Evolutionary conservation across 2,888 invertebrate species (phyloP).

Genomic region (Lasioglossum morio): DNA sequence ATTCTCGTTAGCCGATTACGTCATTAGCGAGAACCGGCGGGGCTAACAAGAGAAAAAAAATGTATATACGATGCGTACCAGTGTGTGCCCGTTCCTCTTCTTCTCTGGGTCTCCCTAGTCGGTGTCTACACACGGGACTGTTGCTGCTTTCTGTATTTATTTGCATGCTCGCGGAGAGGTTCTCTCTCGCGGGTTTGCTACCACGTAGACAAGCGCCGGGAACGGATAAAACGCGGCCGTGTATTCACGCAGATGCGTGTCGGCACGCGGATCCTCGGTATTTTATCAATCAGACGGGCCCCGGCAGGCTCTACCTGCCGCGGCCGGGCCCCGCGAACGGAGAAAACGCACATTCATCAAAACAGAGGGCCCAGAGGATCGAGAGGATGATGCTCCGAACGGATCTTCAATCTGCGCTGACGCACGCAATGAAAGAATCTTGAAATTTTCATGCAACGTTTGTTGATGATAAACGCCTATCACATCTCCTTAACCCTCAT

Average conservation of each 20-base stretch:
- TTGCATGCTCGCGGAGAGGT: slow-evolving; percentile 17
- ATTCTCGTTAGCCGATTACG: slow-evolving; percentile 71
- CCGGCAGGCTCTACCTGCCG: slow-evolving; percentile 17
- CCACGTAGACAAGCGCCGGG: not conserved
- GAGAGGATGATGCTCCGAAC: slow-evolving; percentile 1
- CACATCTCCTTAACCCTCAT: no score
- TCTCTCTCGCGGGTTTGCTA: slow-evolving; percentile 28
- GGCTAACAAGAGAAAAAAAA: slow-evolving; percentile 65
- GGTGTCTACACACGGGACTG: slow-evolving; percentile 4
- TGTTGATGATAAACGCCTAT: no score
- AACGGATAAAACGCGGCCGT: slow-evolving; percentile 15
- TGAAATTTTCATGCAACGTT: not conserved
- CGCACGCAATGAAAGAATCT: not conserved
- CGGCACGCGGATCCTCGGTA: slow-evolving; percentile 64
- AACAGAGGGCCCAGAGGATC: slow-evolving; percentile 1
- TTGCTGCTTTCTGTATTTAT: slow-evolving; percentile 34
- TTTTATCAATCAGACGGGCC: slow-evolving; percentile 69
- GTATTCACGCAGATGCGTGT: slow-evolving; percentile 50
- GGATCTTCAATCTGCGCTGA: not conserved
- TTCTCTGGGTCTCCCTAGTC: not conserved
- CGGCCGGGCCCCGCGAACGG: not conserved
- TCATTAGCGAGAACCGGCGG: slow-evolving; percentile 67
- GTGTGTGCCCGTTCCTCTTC: not conserved
- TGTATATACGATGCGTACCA: slow-evolving; percentile 13
- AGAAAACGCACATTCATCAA: slow-evolving; percentile 39